Percentiles rank a stretch among this genome's conserved stretches.
Conservation (phyloP, 2,888 invertebrate species). For the Fragum fragum region DNA sequence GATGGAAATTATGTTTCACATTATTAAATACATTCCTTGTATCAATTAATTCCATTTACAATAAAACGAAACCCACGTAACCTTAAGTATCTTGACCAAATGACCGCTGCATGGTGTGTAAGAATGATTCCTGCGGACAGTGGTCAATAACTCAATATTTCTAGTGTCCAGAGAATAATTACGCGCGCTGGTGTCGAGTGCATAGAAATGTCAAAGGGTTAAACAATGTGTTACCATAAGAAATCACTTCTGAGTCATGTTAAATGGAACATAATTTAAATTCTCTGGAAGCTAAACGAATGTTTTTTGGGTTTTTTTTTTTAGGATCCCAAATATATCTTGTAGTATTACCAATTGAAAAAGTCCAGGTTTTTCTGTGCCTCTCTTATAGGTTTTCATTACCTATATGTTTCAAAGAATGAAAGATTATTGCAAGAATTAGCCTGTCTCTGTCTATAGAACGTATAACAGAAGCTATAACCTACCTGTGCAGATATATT, state of each 20-base stretch:
- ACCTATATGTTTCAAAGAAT: background rate
- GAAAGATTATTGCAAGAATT: background rate
- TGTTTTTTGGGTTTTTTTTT: too few relatives aligned
- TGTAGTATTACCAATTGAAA: background rate
- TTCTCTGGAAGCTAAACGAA: too few relatives aligned
- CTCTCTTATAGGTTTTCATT: background rate
- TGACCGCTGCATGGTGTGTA: slow-evolving; percentile 45
- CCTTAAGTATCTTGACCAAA: slow-evolving; percentile 18
- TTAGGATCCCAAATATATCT: too few relatives aligned
- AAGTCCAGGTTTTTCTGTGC: background rate
- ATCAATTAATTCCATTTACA: too few relatives aligned
- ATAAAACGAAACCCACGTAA: too few relatives aligned
- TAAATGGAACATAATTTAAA: too few relatives aligned
- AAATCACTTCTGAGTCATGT: background rate
- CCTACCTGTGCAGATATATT: slow-evolving; percentile 44
- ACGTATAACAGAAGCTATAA: background rate
- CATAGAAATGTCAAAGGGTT: slow-evolving; percentile 35
- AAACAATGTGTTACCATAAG: background rate
- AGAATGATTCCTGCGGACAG: slow-evolving; percentile 27
- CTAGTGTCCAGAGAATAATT: slow-evolving; percentile 15
- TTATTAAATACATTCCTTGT: too few relatives aligned
- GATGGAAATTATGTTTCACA: too few relatives aligned
- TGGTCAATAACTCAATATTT: slow-evolving; percentile 60
- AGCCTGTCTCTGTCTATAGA: background rate
- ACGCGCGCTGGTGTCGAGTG: slow-evolving; percentile 37